These are phyloP conservation scores for Passer domesticus DNA, from an alignment of 2,113 vertebrate species.

Conservation along the genomic window DNA sequence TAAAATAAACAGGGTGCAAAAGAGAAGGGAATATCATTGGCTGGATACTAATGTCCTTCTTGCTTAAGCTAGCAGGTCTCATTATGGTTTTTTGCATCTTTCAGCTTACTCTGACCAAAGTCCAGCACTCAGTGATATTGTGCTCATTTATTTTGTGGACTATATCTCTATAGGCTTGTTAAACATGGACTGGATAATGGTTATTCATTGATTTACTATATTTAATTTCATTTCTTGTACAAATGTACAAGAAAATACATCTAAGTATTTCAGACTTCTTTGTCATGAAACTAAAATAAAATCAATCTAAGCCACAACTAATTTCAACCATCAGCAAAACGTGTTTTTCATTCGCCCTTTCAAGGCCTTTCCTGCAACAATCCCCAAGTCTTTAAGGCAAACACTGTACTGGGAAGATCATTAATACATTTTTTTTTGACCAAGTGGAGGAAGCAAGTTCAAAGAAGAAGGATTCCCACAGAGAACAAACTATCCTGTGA, in stretches of 20 bases:
- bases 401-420: neutral
- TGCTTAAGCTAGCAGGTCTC: neutral
- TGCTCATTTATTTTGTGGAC: constrained; percentile 9
- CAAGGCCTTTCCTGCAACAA: neutral
- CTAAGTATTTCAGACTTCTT: neutral
- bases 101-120: constrained; percentile 6
- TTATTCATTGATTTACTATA: neutral
- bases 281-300: constrained; percentile 19
- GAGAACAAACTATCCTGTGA: constrained; percentile 4
- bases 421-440: neutral
- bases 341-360: neutral
- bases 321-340: constrained; percentile 1
- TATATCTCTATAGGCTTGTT: neutral
- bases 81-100: constrained; percentile 36
- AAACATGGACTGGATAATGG: neutral
- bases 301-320: neutral
- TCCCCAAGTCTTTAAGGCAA: neutral
- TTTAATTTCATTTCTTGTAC: neutral
- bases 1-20: neutral
- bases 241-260: neutral
- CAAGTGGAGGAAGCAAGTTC: neutral
- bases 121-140: neutral
- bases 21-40: neutral
- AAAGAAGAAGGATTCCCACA: neutral
- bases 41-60: constrained; percentile 4